phyloP scores from a whole-genome alignment of 2,113 vertebrate species.

The Cyprinodon variegatus region DNA sequence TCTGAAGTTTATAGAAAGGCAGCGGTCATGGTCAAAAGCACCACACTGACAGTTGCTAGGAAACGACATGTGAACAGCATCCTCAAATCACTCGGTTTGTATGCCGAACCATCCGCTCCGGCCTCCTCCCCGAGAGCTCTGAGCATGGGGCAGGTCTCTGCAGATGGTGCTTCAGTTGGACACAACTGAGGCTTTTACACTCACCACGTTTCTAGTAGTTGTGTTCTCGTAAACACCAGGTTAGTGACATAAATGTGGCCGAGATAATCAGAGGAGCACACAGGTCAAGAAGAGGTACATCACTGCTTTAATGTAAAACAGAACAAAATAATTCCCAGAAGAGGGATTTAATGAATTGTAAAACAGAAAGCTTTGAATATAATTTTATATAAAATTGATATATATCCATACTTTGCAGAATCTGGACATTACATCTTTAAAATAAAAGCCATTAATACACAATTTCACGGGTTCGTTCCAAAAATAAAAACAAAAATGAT shows the following conservation, averaged over 20 bases:
- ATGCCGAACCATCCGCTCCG: conserved; percentile 8
- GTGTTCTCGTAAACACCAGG: background rate
- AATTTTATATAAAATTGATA: no score
- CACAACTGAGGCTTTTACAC: conserved; percentile 2
- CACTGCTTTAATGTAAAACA: no score
- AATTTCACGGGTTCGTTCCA: no score
- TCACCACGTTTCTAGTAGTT: background rate
- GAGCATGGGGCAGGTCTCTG: background rate
- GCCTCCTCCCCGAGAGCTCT: conserved; percentile 9
- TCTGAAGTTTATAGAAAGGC: conserved; percentile 12
- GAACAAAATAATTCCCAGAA: no score
- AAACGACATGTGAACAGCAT: conserved; percentile 27
- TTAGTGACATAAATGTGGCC: background rate
- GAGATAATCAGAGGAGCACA: background rate
- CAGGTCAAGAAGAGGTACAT: background rate
- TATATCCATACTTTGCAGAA: no score
- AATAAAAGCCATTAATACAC: no score
- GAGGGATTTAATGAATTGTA: no score
- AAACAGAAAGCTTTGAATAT: no score
- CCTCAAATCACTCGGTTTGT: conserved; percentile 35
- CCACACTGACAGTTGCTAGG: conserved; percentile 32
- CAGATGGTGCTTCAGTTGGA: background rate
- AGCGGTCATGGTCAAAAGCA: conserved; percentile 21
- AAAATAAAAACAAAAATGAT: no score
- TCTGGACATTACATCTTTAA: no score